Evolutionary conservation across 2,113 vertebrate species (phyloP).

Genomic region (Tympanuchus pallidicinctus): DNA sequence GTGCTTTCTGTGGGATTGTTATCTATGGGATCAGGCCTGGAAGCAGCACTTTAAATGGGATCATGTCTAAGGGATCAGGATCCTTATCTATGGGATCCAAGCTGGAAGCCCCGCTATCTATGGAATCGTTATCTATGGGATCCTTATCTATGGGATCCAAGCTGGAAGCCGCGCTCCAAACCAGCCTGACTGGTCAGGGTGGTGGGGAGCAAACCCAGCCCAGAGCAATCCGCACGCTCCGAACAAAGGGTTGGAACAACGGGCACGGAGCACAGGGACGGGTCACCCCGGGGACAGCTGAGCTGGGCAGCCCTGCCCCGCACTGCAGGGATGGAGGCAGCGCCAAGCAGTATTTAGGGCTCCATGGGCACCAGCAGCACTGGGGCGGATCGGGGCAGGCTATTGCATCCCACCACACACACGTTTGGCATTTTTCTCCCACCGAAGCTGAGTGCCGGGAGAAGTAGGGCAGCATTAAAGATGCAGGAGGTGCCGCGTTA

Average conservation of each 20-base stretch:
- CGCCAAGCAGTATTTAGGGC: too few species aligned
- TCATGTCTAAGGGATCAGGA: not conserved
- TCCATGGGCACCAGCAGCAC: too few species aligned
- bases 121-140: too few species aligned
- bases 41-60: too few species aligned
- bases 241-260: not conserved
- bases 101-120: not conserved
- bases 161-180: not conserved
- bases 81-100: not conserved
- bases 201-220: not conserved
- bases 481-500: not conserved
- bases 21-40: not conserved
- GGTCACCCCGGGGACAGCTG: not conserved
- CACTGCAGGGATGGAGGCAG: too few species aligned
- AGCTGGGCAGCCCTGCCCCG: not conserved
- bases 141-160: not conserved
- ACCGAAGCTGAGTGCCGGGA: not conserved
- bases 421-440: too few species aligned
- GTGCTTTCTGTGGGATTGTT: not conserved
- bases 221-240: accelerated
- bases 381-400: too few species aligned
- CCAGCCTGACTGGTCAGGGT: not conserved
- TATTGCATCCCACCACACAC: too few species aligned
- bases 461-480: not conserved
- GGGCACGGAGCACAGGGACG: not conserved